These are phyloP conservation scores for Pelecanoides urinatrix DNA, from an alignment of 2,113 vertebrate species.

Conservation along the genomic window DNA sequence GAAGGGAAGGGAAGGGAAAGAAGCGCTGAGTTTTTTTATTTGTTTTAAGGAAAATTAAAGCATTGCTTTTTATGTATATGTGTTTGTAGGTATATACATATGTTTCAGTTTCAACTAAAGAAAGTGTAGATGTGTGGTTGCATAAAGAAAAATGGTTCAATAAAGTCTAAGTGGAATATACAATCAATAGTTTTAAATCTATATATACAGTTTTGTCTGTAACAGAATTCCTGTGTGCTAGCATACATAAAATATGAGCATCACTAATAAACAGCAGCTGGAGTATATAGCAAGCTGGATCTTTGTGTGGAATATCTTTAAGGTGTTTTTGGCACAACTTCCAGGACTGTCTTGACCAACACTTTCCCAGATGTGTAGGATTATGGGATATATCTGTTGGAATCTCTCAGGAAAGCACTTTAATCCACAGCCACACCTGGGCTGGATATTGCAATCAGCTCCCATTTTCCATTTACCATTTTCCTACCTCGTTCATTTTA, in stretches of 20 bases:
- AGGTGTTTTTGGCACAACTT: constrained; percentile 64
- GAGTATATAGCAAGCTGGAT: constrained; percentile 15
- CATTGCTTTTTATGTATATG: not conserved
- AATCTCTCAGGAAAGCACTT: constrained; percentile 34
- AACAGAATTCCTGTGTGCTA: not conserved
- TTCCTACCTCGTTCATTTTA: constrained; percentile 49
- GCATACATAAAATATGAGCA: constrained; percentile 44
- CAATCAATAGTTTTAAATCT: not conserved
- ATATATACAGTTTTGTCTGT: not conserved
- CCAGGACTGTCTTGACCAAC: constrained; percentile 52
- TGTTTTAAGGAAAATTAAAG: not conserved
- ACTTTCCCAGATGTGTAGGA: constrained; percentile 54
- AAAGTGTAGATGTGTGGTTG: not conserved
- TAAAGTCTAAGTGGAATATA: not conserved
- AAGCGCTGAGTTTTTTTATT: not conserved
- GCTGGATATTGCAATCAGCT: constrained; percentile 29
- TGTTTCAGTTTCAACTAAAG: not conserved
- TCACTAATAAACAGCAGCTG: constrained; percentile 64
- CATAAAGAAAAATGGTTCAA: not conserved
- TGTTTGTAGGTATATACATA: not conserved
- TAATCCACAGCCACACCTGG: constrained; percentile 60
- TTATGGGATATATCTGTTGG: constrained; percentile 51
- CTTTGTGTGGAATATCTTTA: constrained; percentile 48
- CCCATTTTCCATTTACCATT: constrained; percentile 44
- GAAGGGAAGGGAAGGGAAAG: too few species aligned